Evolutionary conservation across 2,797 vertebrate genomes (phyloP), one percentile per base, ranked within the genome.

Genomic region (Fratercula arctica): DNA sequence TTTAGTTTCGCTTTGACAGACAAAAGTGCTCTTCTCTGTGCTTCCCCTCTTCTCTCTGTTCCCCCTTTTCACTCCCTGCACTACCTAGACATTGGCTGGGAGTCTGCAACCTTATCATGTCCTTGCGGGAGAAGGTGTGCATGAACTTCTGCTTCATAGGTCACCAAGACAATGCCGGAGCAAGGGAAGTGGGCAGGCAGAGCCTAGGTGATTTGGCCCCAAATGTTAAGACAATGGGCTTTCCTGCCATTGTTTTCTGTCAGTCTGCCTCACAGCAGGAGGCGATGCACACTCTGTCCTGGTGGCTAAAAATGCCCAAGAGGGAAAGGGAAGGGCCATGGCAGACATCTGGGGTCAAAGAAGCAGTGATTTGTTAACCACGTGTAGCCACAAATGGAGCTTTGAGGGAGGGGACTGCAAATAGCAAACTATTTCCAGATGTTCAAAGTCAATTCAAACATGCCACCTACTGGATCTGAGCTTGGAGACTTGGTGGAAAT

Each of bases 181-280:
- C 60, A 64, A 87, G 45, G 75, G 68, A 85, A 69, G 33, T 29
- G 33, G 66, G 56, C 67, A 85, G 61, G 67, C 76, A 91, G 72
- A 83, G 16, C 24, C 61, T 66, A 70, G 60, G 72, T 92, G 85
- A 94, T 75, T 85, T 89, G 37, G 26, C 57, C 75, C 41, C 73
- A 74, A n/a, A 80, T 28, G 3, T 87, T 64, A 89, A 64, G 86
- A 85, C 88, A 95, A 53, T 61, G 60, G 77, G 17, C 51, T 87
- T 92, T 95, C 74, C 87, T 94, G 80, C 18, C 56, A 85, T 85
- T 91, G 51, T 94, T 91, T 89, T 93, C 80, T 67, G 67, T 43
- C 56, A 74, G 35, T 60, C n/a, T 91, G 73, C 37, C 56, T 89
- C 53, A 41, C 63, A 59, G 59, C 48, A 76, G 66, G 51, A 93